These are phyloP conservation scores for Drosophila sordidapex DNA, from an alignment of 2,888 invertebrate species.

Conservation along the genomic window DNA sequence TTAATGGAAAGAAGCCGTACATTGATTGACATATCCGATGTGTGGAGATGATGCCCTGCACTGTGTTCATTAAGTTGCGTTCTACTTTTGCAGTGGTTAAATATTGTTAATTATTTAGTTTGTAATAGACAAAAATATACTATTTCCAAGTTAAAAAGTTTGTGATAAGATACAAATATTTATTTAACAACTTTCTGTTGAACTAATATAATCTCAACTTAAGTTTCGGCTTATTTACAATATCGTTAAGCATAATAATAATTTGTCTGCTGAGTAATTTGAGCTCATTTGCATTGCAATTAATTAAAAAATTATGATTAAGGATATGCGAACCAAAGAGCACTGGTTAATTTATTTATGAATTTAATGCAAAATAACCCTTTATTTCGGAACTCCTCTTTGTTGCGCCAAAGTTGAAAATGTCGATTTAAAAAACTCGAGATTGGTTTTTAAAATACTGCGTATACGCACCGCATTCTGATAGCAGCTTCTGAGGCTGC, in stretches of 20 bases:
- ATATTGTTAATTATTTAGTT: background rate
- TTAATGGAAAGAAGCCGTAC: slow-evolving; percentile 22
- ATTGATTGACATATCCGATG: slow-evolving; percentile 13
- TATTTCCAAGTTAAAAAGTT: background rate
- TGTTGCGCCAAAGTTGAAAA: slow-evolving; percentile 1
- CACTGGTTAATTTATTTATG: slow-evolving; percentile 30
- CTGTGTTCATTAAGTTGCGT: background rate
- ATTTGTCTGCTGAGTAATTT: background rate
- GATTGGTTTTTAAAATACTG: slow-evolving; percentile 35
- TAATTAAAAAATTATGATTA: background rate
- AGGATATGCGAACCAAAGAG: background rate
- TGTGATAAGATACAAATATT: background rate
- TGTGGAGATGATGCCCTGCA: background rate
- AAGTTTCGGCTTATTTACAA: background rate
- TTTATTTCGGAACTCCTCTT: slow-evolving; percentile 24
- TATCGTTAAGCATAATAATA: background rate
- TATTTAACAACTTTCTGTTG: background rate
- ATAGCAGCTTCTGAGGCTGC: slow-evolving; percentile 18
- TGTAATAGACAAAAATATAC: background rate
- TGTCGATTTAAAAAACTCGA: slow-evolving; percentile 2
- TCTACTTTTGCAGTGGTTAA: background rate
- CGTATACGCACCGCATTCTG: slow-evolving; percentile 32
- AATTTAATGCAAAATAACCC: slow-evolving; percentile 30
- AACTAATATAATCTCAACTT: background rate
- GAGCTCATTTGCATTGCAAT: background rate